Base-by-base conservation (phyloP, 35 echinoderm and acorn worm genomes). In the Nesometra sesokonis region DNA sequence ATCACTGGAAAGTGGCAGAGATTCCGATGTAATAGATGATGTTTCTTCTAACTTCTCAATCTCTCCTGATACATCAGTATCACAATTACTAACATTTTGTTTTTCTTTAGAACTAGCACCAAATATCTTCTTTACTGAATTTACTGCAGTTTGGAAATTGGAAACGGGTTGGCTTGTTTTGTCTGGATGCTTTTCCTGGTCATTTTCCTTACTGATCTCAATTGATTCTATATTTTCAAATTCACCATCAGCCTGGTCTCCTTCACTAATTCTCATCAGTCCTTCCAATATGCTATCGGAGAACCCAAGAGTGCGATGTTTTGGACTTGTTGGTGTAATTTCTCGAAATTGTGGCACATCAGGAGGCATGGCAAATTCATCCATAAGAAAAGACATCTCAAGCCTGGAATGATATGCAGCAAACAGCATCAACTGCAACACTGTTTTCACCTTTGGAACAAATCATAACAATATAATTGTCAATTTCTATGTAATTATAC, bases 351-450 rank as follows among this genome's bases (percentile, higher is more conserved):
- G 79, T 32, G 31, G 27, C 17, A 81, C 27, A 13, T 81, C 32
- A 36, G 31, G 93, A 21, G 89, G 89, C 86, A 85, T 85, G 29
- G 92, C 92, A 88, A 84, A 93, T 35, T 91, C 90, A 86, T 99
- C 96, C 88, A 88, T 94, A 9, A 99, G 82, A 84, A 89, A 99
- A 9, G 96, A 84, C 17, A 89, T 86, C 87, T 99, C 96, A 17
- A 99, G 90, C 31, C 84, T 80, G 29, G 96, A 90, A 84, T 99
- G 90, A 77, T 92, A 99, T 0, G 86, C 32, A 2, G 90, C 85
- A 82, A 90, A 94, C 5, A 99, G 35, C 85, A 94, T 92, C 34
- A 94, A 91, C 80, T 94, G 90, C 11, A 99, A 88, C 46, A 94
- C 86, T 33, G 84, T 88, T 78, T 99, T 99, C 40, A 99, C 96